Conservation (phyloP, 2,888 invertebrate genomes). For the Nephrotoma guestfalica region DNA sequence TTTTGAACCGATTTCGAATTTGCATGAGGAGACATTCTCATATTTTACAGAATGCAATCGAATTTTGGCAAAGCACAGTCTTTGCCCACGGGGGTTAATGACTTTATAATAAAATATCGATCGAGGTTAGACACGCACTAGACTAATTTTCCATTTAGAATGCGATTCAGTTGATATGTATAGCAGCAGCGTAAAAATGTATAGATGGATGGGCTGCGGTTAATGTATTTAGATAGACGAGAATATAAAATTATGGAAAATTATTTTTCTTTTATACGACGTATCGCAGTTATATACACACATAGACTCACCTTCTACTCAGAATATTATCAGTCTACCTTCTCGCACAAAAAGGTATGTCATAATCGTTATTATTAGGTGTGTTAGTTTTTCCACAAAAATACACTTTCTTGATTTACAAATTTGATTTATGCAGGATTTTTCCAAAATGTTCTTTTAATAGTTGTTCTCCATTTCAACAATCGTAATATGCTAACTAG, state of each 20-base stretch:
- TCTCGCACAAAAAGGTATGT: not conserved
- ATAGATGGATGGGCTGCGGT: not conserved
- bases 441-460: not conserved
- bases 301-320: not conserved
- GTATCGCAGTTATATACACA: not conserved
- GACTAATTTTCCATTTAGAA: not conserved
- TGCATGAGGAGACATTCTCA: not conserved
- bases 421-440: not conserved
- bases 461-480: accelerated
- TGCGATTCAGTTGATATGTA: not conserved
- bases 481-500: no score
- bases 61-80: not conserved
- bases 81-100: not conserved
- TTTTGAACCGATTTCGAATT: not conserved
- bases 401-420: not conserved
- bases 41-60: not conserved
- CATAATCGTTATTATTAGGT: not conserved
- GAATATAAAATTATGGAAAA: not conserved
- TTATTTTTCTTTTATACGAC: not conserved
- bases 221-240: not conserved
- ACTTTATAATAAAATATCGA: not conserved
- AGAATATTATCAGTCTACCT: not conserved
- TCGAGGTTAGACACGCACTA: not conserved
- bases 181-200: not conserved
- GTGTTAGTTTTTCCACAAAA: not conserved